Evolutionary conservation across 1,140 invertebrate species (phyloP), one percentile per base, ranked within the genome.

Genomic region (Cheumatopsyche charites): DNA sequence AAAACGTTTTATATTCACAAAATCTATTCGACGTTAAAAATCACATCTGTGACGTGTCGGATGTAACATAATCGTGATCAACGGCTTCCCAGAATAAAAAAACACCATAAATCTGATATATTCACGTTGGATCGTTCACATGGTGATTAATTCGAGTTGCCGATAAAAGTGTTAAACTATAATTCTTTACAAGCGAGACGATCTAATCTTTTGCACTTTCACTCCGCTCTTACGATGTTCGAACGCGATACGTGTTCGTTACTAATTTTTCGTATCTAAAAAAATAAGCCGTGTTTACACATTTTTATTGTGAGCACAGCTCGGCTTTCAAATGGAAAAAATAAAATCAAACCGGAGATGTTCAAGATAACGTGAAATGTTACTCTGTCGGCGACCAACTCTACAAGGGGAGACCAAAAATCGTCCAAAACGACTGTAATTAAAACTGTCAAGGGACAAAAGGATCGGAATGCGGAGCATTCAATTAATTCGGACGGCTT

Each of bases 391-490:
- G 72, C 52, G 25, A 66, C 26, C 55, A 70, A 62, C n/a, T 41
- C 55, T 9, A 19, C 21, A 47, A 49, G 25, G 45, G 55, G 62
- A 49, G 52, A 70, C 42, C 55, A 25, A 61, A 73, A 73, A 73
- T 26, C 17, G 69, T 41, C 67, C 41, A 61, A 74, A 71, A 74
- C 61, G 63, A 67, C 7, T 49, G 58, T 74, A 74, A 74, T 74
- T 74, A 74, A 74, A 74, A 71, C 68, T 74, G 73, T 74, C 73
- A 71, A 62, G 55, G 68, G 61, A 66, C 72, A 45, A 67, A 67
- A 67, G 67, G 55, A 65, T 26, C n/a, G 68, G 68, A 67, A 71
- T 74, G 41, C 52, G 19, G 62, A 62, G 61, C 47, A 67, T 74
- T 67, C 58, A 74, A 74, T 74, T 74, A 74, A 71, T 71, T 74